phyloP scores from a whole-genome alignment of 2,113 vertebrate genomes.

The Seriola quinqueradiata region DNA sequence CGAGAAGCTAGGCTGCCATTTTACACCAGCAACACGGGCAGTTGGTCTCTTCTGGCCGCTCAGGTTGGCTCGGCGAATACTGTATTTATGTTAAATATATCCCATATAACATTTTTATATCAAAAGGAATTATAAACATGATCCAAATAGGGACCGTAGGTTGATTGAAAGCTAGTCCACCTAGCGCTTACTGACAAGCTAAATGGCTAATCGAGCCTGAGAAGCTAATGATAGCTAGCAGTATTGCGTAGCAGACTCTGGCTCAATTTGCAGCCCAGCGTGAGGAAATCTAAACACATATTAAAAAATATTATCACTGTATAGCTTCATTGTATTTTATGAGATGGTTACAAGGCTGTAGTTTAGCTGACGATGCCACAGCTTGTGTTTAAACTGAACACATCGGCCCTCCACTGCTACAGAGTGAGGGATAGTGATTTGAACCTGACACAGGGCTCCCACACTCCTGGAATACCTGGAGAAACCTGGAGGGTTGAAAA shows the following conservation, averaged over 20 bases:
- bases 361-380: too few species aligned
- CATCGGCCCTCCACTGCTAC: neutral
- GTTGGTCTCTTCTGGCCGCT: neutral
- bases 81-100: rapidly evolving
- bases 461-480: slow-evolving; percentile 24
- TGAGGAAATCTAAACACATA: neutral
- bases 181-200: slow-evolving; percentile 42
- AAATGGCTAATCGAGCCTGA: slow-evolving; percentile 56
- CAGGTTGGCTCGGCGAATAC: neutral
- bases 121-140: rapidly evolving
- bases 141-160: too few species aligned
- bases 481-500: neutral
- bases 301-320: rapidly evolving
- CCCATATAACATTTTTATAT: rapidly evolving
- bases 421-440: slow-evolving; percentile 24
- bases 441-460: slow-evolving; percentile 8
- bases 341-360: rapidly evolving
- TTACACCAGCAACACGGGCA: slow-evolving; percentile 65
- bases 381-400: neutral
- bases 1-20: slow-evolving; percentile 79
- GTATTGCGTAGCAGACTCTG: slow-evolving; percentile 67
- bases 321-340: neutral
- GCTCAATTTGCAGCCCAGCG: neutral
- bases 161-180: slow-evolving; percentile 15
- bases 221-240: slow-evolving; percentile 58